Conservation (phyloP, 2,113 vertebrate genomes). For the Cochlearius cochlearius region DNA sequence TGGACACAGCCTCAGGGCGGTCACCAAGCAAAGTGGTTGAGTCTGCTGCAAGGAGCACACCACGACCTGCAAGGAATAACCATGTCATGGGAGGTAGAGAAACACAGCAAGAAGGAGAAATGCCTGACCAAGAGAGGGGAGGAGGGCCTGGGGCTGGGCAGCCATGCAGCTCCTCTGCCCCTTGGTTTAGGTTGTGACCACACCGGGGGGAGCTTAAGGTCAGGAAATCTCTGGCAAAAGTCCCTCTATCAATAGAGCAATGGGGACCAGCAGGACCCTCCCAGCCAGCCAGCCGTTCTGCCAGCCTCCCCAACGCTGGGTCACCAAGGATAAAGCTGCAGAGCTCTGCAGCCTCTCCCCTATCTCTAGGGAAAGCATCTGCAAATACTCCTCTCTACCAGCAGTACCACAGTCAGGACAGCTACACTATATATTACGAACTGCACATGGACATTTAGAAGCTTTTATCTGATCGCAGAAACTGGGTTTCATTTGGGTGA, state of each 20-base stretch:
- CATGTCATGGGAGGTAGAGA: background rate
- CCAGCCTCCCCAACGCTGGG: background rate
- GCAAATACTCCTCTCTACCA: background rate
- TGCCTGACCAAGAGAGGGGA: background rate
- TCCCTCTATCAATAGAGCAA: background rate
- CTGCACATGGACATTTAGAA: background rate
- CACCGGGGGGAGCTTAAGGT: background rate
- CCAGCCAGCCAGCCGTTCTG: background rate
- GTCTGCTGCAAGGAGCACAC: background rate
- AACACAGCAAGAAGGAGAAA: background rate
- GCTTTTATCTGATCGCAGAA: background rate
- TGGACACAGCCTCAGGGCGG: background rate
- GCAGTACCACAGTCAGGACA: background rate
- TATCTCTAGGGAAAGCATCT: background rate
- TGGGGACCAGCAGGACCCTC: background rate
- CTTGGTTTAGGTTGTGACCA: background rate
- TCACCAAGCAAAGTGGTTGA: background rate
- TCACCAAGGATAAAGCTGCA: background rate
- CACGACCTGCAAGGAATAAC: background rate
- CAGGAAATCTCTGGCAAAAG: background rate
- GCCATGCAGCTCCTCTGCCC: background rate
- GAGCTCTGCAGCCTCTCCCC: background rate
- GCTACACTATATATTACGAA: background rate
- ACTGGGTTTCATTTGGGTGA: background rate
- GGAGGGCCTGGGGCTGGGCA: background rate